Evolutionary conservation across 2,113 vertebrate genomes (phyloP).

Genomic region (Tragulus kanchil): DNA sequence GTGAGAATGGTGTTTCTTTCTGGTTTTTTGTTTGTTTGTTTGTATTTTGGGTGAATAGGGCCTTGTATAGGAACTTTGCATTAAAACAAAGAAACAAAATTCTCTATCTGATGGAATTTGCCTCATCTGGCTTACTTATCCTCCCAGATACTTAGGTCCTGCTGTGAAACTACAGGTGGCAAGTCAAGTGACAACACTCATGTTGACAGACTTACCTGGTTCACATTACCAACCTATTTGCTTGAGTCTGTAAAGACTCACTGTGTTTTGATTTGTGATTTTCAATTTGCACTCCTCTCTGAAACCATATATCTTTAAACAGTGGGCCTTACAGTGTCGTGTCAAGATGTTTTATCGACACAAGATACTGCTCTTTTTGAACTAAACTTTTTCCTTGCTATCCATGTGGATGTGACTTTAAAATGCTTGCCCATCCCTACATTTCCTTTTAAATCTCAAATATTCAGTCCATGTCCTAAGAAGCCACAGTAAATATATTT

Average conservation of each 20-base stretch:
- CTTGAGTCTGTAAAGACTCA: background rate
- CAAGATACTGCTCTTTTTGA: background rate
- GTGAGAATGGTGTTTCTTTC: background rate
- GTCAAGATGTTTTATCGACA: background rate
- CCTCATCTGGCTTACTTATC: background rate
- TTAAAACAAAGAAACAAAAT: background rate
- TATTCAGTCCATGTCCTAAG: background rate
- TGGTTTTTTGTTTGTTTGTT: background rate
- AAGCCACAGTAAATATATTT: background rate
- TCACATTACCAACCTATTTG: background rate
- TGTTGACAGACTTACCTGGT: background rate
- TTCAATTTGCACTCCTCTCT: background rate
- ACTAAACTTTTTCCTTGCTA: background rate
- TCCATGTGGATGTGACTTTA: background rate
- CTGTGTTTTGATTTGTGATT: background rate
- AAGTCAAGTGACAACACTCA: background rate
- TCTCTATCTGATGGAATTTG: background rate
- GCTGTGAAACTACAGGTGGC: background rate
- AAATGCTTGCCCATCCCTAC: background rate
- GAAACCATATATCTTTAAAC: background rate
- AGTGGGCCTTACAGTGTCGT: background rate
- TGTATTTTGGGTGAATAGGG: background rate
- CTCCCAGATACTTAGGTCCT: background rate
- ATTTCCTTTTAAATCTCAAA: background rate
- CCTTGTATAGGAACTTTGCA: background rate